These are phyloP conservation scores for Embiotoca jacksoni DNA, from an alignment of 2,113 vertebrate species.

Conservation along the genomic window DNA sequence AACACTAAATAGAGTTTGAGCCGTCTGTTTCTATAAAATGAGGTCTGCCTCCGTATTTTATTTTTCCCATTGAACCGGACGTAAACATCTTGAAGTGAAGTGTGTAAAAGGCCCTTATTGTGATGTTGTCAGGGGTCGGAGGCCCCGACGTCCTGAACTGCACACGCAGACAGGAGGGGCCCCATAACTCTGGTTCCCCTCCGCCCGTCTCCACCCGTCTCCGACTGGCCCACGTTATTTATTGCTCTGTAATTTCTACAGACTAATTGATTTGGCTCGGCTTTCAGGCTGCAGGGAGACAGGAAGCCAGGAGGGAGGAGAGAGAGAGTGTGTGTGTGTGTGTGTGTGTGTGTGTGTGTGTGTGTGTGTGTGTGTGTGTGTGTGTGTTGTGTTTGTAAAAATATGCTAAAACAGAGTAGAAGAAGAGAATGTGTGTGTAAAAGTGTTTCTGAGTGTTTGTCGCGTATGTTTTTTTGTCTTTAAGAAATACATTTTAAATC, in stretches of 20 bases:
- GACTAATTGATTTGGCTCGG: conserved; percentile 83
- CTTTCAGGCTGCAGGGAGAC: conserved; percentile 76
- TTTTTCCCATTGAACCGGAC: conserved; percentile 31
- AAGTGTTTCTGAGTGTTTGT: too few species aligned
- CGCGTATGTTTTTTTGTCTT: too few species aligned
- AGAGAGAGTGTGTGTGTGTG: neutral
- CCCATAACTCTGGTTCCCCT: conserved; percentile 62
- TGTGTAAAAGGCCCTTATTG: conserved; percentile 48
- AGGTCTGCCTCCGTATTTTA: neutral
- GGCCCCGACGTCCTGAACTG: conserved; percentile 55
- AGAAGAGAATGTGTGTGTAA: too few species aligned
- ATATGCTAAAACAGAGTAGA: too few species aligned
- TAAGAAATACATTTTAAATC: too few species aligned
- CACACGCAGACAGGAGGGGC: conserved; percentile 69
- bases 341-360: neutral
- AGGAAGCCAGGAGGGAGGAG: conserved; percentile 61
- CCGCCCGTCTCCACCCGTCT: conserved; percentile 46
- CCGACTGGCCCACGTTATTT: conserved; percentile 78
- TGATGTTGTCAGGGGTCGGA: conserved; percentile 41
- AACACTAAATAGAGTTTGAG: too few species aligned
- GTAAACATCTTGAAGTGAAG: conserved; percentile 28
- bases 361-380: neutral
- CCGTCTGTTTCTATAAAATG: neutral
- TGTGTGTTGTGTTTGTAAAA: neutral
- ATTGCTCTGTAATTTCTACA: conserved; percentile 82